Conservation (phyloP, 2,113 vertebrate species). For the Ellobius talpinus region DNA sequence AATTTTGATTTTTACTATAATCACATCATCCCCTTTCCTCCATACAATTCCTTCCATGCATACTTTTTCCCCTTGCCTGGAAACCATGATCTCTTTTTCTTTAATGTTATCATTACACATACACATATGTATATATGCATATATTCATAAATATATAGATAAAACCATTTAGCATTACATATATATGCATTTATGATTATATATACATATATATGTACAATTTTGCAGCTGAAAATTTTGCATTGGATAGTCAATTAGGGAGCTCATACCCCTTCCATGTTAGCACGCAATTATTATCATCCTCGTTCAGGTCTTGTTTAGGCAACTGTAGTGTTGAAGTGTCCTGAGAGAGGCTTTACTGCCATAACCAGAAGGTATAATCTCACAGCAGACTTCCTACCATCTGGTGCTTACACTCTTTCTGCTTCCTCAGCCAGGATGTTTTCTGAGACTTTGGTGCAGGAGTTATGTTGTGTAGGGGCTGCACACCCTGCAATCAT, state of each 20-base stretch:
- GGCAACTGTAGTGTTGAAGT: not conserved
- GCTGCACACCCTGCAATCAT: not conserved
- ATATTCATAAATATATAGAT: rapidly evolving
- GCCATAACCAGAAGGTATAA: not conserved
- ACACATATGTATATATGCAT: not conserved
- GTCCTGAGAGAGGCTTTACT: not conserved
- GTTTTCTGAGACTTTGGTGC: not conserved
- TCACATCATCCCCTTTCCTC: too few relatives aligned
- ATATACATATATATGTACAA: not conserved
- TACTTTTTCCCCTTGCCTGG: not conserved
- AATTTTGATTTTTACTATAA: not conserved
- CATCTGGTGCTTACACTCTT: not conserved
- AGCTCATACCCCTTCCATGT: not conserved
- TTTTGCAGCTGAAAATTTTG: not conserved
- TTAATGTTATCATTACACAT: not conserved
- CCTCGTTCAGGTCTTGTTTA: not conserved
- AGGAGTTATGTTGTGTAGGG: not conserved
- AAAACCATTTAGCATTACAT: too few relatives aligned
- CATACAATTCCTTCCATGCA: not conserved
- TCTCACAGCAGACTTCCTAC: not conserved
- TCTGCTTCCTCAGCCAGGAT: not conserved
- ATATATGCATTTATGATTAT: not conserved
- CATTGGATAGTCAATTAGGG: not conserved
- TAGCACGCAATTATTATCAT: not conserved
- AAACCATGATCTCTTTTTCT: not conserved